Base-by-base conservation (phyloP, 2,113 vertebrate genomes). In the Perccottus glenii region DNA sequence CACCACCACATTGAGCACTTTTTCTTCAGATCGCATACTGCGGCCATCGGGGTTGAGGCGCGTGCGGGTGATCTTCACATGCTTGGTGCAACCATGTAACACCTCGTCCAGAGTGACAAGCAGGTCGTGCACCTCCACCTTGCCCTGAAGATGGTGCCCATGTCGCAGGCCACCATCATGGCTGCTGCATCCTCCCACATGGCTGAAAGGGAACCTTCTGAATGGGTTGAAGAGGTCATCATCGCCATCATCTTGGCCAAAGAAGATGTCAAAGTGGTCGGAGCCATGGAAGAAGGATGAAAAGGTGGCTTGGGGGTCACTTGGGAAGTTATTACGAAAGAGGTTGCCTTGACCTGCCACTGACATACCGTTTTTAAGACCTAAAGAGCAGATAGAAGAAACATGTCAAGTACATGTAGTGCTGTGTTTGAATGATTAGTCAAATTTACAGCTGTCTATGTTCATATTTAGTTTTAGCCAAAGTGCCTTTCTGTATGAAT, bases 1-100 rank as follows among this genome's bases (percentile, higher is more conserved):
- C 81, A 99, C 98, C 89, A 98, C 96, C 74, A 98, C 97, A 1
- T 96, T 96, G 32, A 99, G 93, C 86, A 99, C 95, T 87, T 96
- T 96, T 84, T 98, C 96, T 73, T 99, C 96, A 0, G 92, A 92
- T 73, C 94, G 86, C 61, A 94, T 79, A 63, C 93, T 93, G 87
- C 93, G 93, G 10, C 96, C 94, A 73, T 99, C 96, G 0, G 94
- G 87, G 73, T 94, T 94, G 68, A 96, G 92, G 68, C 95, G 93
- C 84, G 95, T 95, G 50, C 95, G 93, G 45, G 95, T 95, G 90
- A 98, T 94, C 84, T 95, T 96, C 88, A 99, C 95, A 1, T 94
- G 93, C 86, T 98, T 98, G 0, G 96, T 97, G 86, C 95, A 96
- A 78, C 97, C 96, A 0, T 87, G 92, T 77, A 96, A 93, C 63